Evolutionary conservation across 2,888 invertebrate species (phyloP), one percentile per base, ranked within the genome.

Genomic region (Hydriomena furcata): DNA sequence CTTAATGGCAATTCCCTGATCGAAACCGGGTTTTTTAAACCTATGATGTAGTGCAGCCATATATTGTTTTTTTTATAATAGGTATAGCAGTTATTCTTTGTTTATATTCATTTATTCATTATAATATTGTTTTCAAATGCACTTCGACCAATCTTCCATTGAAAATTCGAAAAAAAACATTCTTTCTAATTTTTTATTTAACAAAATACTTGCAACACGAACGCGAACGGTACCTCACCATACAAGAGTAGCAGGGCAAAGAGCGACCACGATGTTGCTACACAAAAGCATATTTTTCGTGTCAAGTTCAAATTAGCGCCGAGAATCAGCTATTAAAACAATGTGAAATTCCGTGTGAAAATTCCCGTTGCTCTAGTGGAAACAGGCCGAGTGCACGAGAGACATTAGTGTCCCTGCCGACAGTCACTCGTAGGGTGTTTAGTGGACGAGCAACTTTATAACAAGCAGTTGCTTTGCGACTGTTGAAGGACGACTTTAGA

Each of bases 331-430:
- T 55, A 51, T 44, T 46, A 41, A 42, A 24, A 48, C 44, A 51
- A 42, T 52, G 50, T 61, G 61, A 61, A 52, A 52, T 53, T 56
- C 58, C 58, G 59, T 60, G 55, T 63, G 61, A 61, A 58, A 51
- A 21, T 51, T 60, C 40, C 37, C 43, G 21, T 32, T 25, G 46
- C 24, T 52, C 51, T 49, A 54, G 52, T 58, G 61, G 57, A 55
- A 63, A 62, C 62, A 45, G 43, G 24, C 43, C 38, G 40, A 51
- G 52, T 51, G 49, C 46, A 50, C 52, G 45, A 24, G 55, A 57
- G 62, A 58, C 61, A 65, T 65, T 66, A 63, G 65, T 64, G 60
- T 58, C 59, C 55, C 65, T 32, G 37, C 58, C 58, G 51, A 51
- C 49, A 53, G 40, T 21, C 47, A 50, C 54, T 46, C 32, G 2